Conservation (phyloP, 2,113 vertebrate genomes). For the Marmota monax region DNA sequence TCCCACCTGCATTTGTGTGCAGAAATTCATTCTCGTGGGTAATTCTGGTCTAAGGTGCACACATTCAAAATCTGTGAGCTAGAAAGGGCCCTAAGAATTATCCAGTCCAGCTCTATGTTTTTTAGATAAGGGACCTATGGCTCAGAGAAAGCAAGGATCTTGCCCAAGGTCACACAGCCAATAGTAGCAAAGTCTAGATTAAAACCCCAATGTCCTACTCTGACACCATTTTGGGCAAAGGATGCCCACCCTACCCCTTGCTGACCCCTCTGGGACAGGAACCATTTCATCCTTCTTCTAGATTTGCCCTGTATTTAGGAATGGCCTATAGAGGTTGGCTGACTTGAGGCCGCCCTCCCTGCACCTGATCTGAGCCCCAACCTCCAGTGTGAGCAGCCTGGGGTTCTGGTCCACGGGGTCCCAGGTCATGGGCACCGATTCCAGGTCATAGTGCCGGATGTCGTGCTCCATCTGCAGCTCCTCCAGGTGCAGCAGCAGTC, state of each 20-base stretch:
- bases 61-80: not conserved
- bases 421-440: slow-evolving; percentile 85
- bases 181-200: not conserved
- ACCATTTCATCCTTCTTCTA: not conserved
- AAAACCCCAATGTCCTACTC: not conserved
- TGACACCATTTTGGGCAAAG: not conserved
- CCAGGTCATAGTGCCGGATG: slow-evolving; percentile 94
- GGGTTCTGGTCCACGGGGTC: slow-evolving; percentile 73
- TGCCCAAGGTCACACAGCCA: not conserved
- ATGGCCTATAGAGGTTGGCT: not conserved
- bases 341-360: not conserved
- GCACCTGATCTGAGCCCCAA: slow-evolving; percentile 65
- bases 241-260: not conserved
- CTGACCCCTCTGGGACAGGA: not conserved
- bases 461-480: slow-evolving; percentile 95
- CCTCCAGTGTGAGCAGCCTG: slow-evolving; percentile 90
- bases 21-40: not conserved
- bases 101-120: not conserved
- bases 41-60: not conserved
- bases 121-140: not conserved
- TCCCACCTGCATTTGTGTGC: not conserved
- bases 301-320: not conserved
- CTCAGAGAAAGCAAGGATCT: not conserved
- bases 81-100: not conserved
- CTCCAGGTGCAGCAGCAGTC: slow-evolving; percentile 93